A percentile compares a stretch with the other conserved stretches of the same genome.
phyloP scores from a whole-genome alignment of 1,140 invertebrate genomes.

The Heterodera carotae region DNA sequence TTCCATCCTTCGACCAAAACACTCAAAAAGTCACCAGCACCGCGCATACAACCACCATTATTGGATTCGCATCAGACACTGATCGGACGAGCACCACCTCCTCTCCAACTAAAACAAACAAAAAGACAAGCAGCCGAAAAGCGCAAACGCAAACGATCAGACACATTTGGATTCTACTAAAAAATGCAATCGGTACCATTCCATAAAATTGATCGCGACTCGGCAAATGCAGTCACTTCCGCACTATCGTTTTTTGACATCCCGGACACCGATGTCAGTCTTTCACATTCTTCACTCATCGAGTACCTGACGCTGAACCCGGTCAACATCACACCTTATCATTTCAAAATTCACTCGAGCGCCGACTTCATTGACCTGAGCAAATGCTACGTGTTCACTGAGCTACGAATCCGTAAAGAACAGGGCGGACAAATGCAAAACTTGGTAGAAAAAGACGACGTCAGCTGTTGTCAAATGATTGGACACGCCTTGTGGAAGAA shows the following conservation, averaged over 20 bases:
- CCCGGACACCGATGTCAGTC: conserved; percentile 21
- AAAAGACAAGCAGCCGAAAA: too few relatives aligned
- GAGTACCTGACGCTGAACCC: conserved; percentile 18
- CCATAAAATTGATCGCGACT: conserved; percentile 14
- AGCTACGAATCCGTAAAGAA: conserved; percentile 17
- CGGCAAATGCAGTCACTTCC: conserved; percentile 9
- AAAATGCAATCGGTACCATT: neutral
- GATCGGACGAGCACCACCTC: neutral
- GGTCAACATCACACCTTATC: conserved; percentile 13
- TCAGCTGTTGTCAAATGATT: conserved; percentile 7
- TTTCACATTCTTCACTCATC: neutral
- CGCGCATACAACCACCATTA: neutral
- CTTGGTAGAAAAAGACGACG: conserved; percentile 3
- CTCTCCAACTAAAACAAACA: neutral
- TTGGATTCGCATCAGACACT: neutral
- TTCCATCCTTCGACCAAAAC: neutral
- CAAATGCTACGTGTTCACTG: conserved; percentile 20
- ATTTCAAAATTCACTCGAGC: conserved; percentile 22
- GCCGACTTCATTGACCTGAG: conserved; percentile 17
- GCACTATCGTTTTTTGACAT: conserved; percentile 19
- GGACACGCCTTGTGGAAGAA: conserved; percentile 19
- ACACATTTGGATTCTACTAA: conserved; percentile 16
- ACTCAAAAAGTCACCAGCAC: neutral
- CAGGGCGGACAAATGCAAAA: conserved; percentile 8
- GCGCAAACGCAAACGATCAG: conserved; percentile 1